Base-by-base conservation (phyloP, 2,113 vertebrate genomes). In the Dicentrarchus labrax region DNA sequence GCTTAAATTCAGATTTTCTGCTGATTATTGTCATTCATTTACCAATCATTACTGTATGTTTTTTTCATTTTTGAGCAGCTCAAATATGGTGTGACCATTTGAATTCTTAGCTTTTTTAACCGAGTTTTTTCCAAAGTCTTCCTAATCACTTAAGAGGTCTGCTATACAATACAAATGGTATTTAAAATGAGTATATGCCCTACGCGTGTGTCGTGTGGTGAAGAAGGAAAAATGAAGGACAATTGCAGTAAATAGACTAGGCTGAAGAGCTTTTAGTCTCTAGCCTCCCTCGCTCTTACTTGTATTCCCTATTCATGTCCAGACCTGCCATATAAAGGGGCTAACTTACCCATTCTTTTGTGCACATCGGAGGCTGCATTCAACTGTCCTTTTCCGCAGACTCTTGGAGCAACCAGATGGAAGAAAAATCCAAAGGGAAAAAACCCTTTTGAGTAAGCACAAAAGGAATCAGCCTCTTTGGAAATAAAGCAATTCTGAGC, bases 331-430 rank as follows among this genome's bases (percentile, higher is more conserved):
- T 89, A 96, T 93, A 96, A 98, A 96, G 82, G 85, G 91, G 89
- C 91, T 89, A 96, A 99, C 98, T 99, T 98, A 99, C 98, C 98
- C 98, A 99, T 99, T 98, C 98, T 99, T 98, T 98, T 97, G 97
- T 97, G 97, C 94, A 99, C 98, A 97, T 99, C 97, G 96, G 97
- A 96, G 97, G 95, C 97, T 97, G 97, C 98, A 99, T 99, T 99
- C 98, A 99, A 98, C 98, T 97, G 95, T 98, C 96, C 95, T 97
- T 96, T 96, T 94, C 93, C 72, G 88, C 90, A 94, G 95, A 97
- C 96, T 97, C 96, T 96, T 96, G 95, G 96, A 95, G 94, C 96
- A 89, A 95, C 96, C 96, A 98, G 96, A 97, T 96, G 96, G 96
- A 96, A 92, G 94, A 96, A 95, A 96, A 97, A 96, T 98, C 96